Evolutionary conservation across 2,888 invertebrate species (phyloP).

Genomic region (Diaperis boleti): DNA sequence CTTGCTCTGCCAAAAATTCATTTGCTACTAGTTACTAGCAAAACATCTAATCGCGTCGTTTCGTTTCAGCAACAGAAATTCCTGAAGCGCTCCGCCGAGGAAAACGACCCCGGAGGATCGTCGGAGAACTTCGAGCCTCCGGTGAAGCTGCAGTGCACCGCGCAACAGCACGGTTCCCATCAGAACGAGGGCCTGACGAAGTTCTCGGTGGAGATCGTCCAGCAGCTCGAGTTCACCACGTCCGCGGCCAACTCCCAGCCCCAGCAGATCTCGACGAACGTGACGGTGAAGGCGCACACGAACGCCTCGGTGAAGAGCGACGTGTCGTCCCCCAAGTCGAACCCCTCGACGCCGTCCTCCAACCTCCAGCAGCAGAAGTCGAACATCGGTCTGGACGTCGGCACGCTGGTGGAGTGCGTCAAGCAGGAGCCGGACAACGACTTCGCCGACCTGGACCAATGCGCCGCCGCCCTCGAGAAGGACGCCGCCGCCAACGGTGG

Average conservation of each 20-base stretch:
- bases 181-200: slow-evolving; percentile 73
- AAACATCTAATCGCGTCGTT: too few relatives aligned
- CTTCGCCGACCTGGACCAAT: slow-evolving; percentile 87
- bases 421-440: slow-evolving; percentile 80
- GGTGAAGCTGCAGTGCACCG: slow-evolving; percentile 78
- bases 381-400: slow-evolving; percentile 68
- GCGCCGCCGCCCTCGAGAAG: slow-evolving; percentile 87
- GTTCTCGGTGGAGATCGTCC: slow-evolving; percentile 93
- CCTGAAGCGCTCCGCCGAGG: slow-evolving; percentile 79
- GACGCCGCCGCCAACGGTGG: slow-evolving; percentile 81
- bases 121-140: slow-evolving; percentile 78
- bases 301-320: slow-evolving; percentile 77
- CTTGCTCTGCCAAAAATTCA: too few relatives aligned
- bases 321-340: slow-evolving; percentile 69
- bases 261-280: slow-evolving; percentile 92
- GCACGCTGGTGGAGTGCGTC: slow-evolving; percentile 80
- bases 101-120: slow-evolving; percentile 69
- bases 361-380: slow-evolving; percentile 64
- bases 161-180: slow-evolving; percentile 66
- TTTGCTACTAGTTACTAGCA: too few relatives aligned
- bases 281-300: slow-evolving; percentile 86
- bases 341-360: slow-evolving; percentile 64
- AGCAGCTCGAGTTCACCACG: slow-evolving; percentile 90
- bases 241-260: slow-evolving; percentile 89
- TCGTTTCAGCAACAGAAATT: slow-evolving; percentile 94